phyloP scores from a whole-genome alignment of 1,140 invertebrate genomes.

The Zaprionus inermis region DNA sequence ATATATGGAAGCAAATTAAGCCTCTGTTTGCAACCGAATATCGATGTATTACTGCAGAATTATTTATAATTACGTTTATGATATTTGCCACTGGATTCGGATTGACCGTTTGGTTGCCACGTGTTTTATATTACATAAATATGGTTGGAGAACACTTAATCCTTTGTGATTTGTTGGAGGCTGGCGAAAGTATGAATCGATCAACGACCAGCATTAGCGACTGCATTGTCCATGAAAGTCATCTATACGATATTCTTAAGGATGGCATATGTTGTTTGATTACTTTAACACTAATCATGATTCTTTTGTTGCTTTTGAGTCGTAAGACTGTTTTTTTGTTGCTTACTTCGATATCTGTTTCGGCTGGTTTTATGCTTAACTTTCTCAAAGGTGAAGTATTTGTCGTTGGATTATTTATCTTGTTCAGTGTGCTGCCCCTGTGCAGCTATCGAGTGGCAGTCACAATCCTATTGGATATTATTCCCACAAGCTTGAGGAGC shows the following conservation, averaged over 20 bases:
- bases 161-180: background rate
- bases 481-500: constrained; percentile 21
- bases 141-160: background rate
- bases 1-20: background rate
- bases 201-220: background rate
- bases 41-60: background rate
- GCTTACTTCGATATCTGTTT: background rate
- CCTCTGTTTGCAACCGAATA: background rate
- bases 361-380: background rate
- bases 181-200: background rate
- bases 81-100: background rate
- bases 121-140: background rate
- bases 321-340: background rate
- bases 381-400: background rate
- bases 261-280: background rate
- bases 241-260: background rate
- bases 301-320: background rate
- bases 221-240: background rate
- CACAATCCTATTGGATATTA: background rate
- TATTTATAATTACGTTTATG: background rate
- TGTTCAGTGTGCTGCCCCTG: background rate
- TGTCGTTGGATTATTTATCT: background rate
- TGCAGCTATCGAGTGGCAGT: background rate
- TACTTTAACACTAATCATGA: background rate
- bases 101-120: background rate